Evolutionary conservation across 2,888 invertebrate species (phyloP).

Genomic region (Sepiola atlantica): DNA sequence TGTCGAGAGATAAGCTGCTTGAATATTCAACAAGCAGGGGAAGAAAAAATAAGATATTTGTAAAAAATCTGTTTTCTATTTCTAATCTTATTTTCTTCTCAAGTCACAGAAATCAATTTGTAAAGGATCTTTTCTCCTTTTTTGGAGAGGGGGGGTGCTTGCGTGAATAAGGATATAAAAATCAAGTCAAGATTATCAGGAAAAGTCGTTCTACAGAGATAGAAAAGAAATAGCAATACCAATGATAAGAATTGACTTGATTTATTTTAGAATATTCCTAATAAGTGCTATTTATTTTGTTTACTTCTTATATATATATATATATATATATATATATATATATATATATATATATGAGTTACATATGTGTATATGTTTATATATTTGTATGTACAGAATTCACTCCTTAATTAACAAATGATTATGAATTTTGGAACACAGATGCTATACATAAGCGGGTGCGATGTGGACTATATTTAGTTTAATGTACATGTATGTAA

Average conservation of each 20-base stretch:
- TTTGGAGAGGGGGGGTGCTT: not conserved
- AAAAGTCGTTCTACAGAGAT: not conserved
- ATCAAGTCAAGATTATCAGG: not conserved
- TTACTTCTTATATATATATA: not conserved
- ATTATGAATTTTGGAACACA: no score
- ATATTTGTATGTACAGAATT: no score
- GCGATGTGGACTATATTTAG: no score
- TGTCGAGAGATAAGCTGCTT: not conserved
- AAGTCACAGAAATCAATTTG: not conserved
- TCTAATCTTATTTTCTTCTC: conserved; percentile 3
- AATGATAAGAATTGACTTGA: not conserved
- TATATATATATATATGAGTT: no score
- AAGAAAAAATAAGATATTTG: not conserved
- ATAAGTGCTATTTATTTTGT: not conserved
- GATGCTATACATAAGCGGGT: no score
- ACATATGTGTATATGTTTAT: no score
- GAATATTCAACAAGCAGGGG: not conserved
- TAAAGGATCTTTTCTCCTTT: not conserved
- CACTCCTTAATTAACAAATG: no score
- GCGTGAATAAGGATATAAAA: not conserved
- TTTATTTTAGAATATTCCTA: not conserved
- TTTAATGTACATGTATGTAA: no score
- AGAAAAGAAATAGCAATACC: not conserved
- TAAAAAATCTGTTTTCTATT: not conserved
- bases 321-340: no score